These are phyloP conservation scores for Paragorgia papillata DNA, from an alignment of 92 coral and sea anemone genomes.

Conservation along the genomic window DNA sequence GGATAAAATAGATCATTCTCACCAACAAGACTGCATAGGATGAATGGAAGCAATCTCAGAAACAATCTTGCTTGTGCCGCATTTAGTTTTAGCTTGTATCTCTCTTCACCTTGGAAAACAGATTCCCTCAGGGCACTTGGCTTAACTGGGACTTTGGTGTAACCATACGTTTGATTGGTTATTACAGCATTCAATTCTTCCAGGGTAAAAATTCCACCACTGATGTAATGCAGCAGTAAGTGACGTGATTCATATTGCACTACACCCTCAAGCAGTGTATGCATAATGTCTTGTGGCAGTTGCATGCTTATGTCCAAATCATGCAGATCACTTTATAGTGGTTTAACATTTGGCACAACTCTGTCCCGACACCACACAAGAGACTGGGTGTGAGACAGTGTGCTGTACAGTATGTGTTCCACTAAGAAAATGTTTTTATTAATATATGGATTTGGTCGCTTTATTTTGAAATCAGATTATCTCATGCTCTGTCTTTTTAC, in stretches of 20 bases:
- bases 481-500: no score
- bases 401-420: no score
- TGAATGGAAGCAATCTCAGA: slow-evolving; percentile 58
- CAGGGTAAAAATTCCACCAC: slow-evolving; percentile 9
- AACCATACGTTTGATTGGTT: slow-evolving; percentile 34
- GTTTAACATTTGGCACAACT: no score
- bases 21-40: slow-evolving; percentile 55
- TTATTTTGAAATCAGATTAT: no score
- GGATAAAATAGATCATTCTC: slow-evolving; percentile 47
- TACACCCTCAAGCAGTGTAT: neutral
- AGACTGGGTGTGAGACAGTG: no score
- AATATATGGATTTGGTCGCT: no score
- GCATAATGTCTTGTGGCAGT: slow-evolving; percentile 10
- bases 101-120: slow-evolving; percentile 34
- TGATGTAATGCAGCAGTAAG: slow-evolving; percentile 7
- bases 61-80: slow-evolving; percentile 51
- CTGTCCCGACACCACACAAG: no score
- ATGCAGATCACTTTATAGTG: slow-evolving; percentile 8
- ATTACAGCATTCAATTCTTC: slow-evolving; percentile 32
- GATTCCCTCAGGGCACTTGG: slow-evolving; percentile 37
- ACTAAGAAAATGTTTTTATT: no score
- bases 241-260: slow-evolving; percentile 33
- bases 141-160: slow-evolving; percentile 31
- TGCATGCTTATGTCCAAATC: neutral
- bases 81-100: slow-evolving; percentile 38